Evolutionary conservation across 2,113 vertebrate species (phyloP), one percentile per base, ranked within the genome.

Genomic region (Boulengerochromis microlepis): DNA sequence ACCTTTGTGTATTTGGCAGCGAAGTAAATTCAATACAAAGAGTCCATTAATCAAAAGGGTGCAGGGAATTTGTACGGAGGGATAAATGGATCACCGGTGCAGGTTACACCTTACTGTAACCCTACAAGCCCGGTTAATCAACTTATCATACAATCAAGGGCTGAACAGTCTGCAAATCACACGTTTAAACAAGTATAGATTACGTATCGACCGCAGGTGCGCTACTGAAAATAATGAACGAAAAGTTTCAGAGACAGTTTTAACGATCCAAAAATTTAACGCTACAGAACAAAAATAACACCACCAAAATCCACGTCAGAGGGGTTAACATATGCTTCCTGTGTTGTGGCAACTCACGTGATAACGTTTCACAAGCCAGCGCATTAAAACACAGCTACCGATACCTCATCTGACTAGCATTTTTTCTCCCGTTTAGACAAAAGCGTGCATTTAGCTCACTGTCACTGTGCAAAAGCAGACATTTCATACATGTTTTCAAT

Each of bases 341-440:
- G 89, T 91, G 82, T 86, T 85, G 93, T 83, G 84, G 74, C 84
- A 76, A 54, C 91, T 96, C 96, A 96, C 95, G 95, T 96, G 96
- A 96, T 82, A 78, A 74, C 24, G 81, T 76, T 82, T 84, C 45
- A 86, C 82, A 92, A 50, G 86, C n/a, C 47, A 90, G 4, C 56
- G 71, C 52, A 80, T 69, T 57, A 69, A 74, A 57, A 83, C 45
- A 59, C 15, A 81, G 29, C 53, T 42, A 76, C 19, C 7, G 56
- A 83, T 69, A 83, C 19, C 76, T 38, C 74, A 80, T 24, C 24
- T 54, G 35, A n/a, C 29, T 4, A 8, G n/a, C 35, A 19, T 10
- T 19, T 13, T 85, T 80, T 81, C 61, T 84, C 7, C 16, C 8
- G 22, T 31, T 74, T 9, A 38, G 5, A 64, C 3, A 26, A 54